phyloP scores from a whole-genome alignment of 2,888 invertebrate species.

The Monoplex corrugatus region DNA sequence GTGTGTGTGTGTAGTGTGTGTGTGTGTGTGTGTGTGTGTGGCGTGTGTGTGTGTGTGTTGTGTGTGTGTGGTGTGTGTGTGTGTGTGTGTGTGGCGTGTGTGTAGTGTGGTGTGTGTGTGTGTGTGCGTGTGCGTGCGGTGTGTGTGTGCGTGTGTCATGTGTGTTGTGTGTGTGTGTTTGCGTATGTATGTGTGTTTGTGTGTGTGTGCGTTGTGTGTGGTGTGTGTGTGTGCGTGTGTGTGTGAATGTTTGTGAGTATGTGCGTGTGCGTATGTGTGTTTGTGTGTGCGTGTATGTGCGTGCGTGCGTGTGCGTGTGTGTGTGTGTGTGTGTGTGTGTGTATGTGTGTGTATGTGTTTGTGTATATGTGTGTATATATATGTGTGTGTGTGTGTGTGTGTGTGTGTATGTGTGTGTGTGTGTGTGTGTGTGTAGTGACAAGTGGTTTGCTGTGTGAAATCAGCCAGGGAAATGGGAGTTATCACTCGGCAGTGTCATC shows the following conservation, averaged over 20 bases:
- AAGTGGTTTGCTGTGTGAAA: not conserved
- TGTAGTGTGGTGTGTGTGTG: not conserved
- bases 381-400: not conserved
- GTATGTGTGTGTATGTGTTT: not conserved
- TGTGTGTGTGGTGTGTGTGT: too few species aligned
- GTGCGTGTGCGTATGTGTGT: not conserved
- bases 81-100: not conserved
- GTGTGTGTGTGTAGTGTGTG: too few species aligned
- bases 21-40: too few species aligned
- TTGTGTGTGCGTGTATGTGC: not conserved
- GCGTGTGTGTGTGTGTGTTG: too few species aligned
- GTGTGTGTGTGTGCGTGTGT: not conserved
- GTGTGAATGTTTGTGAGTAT: not conserved
- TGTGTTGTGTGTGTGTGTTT: not conserved
- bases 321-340: not conserved
- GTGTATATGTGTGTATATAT: not conserved
- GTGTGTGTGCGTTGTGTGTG: not conserved
- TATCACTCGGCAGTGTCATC: not conserved
- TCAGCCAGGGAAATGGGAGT: not conserved
- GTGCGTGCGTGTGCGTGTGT: not conserved
- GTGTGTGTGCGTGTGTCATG: too few species aligned
- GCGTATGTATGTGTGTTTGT: constrained; percentile 6
- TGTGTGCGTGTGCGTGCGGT: too few species aligned
- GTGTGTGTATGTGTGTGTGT: not conserved
- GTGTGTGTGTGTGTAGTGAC: not conserved